Evolutionary conservation across 1,140 invertebrate genomes (phyloP), one percentile per base, ranked within the genome.

Genomic region (Coelopa frigida): DNA sequence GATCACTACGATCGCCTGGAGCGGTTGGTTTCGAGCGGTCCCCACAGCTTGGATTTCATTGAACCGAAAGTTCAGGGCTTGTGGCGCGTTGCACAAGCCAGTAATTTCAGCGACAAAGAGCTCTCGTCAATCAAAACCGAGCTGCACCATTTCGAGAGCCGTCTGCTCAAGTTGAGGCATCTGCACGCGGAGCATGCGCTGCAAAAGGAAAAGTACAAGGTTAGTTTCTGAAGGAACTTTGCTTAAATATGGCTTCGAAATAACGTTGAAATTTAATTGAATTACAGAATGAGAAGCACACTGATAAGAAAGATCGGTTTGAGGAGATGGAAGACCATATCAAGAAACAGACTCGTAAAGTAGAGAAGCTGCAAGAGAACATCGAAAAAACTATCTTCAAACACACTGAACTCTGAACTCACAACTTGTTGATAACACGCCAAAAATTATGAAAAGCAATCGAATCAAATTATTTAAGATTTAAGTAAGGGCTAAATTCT

Each of bases 11-110:
- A 92, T 59, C 79, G 79, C 38, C 70, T 95, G 22, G 81, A 88
- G 52, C 75, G 81, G 39, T 65, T 86, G 33, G 76, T 87, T 14
- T 77, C 82, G 10, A 79, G 56, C 60, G 77, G 75, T 15, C 84
- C 85, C 1, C 79, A 82, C 46, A 85, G 83, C 52, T 81, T 80
- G 61, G 88, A 93, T 53, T 95, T 96, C 68, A 76, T 88, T 15
- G 90, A 95, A 59, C 85, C 85, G 0, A 88, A 89, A 73, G 90
- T 94, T 3, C 83, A 90, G 69, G 82, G 81, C 5, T 70, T 96
- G 22, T 96, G 91, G 91, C 79, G 79, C 53, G 72, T 88, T 35
- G 92, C 90, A 2, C 59, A 83, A 11, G 76, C 83, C 49, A 79
- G 80, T 21, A 84, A 90, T 65, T 94, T 95, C 66, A 81, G 82